Evolutionary conservation across 2,888 invertebrate species (phyloP), one percentile per base, ranked within the genome.

Genomic region (Caenorhabditis sulstoni): DNA sequence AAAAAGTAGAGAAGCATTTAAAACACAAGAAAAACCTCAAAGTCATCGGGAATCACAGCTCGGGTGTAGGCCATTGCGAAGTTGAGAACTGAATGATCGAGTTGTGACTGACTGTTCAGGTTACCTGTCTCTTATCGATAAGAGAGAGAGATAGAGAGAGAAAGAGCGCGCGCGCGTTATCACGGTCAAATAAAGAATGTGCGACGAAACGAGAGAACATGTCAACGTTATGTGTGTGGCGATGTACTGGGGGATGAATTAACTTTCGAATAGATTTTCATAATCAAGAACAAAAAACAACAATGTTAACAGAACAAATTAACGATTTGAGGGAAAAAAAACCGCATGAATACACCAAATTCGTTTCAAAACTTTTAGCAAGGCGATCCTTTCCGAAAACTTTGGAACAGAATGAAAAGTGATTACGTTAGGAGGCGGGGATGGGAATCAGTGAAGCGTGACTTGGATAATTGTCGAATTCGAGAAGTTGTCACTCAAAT

Each of bases 41-140:
- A 86, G 55, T 83, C 82, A 49, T 85, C 85, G 14, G 86, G 86
- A 67, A 86, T 86, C 3, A 79, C 76, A 47, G 81, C 82, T 16
- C 80, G 71, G 35, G 81, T 80, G n/a, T 76, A 58, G 7, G 83
- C 75, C 85, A 84, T 84, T 50, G 29, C 29, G n/a, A 29, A 7
- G 29, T 29, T 29, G 47, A 39, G 18, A 55, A 5, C 45, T 66
- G 14, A 68, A 50, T 35, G 50, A 58, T 22, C 57, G 45, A 64
- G 59, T 59, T n/a, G 41, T 49, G 22, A 57, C 41, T 44, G 12
- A 49, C 9, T 12, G 49, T 22, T 22, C 29, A 29, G 16, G 47
- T 45, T 61, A 61, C 37, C 50, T 50, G 57, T 57, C 41, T 12
- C 1, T 58, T 22, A 18, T 50, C 23, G 11, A 12, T 50, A 50